phyloP scores from a whole-genome alignment of 2,113 vertebrate genomes.

The Cisticola juncidis region DNA sequence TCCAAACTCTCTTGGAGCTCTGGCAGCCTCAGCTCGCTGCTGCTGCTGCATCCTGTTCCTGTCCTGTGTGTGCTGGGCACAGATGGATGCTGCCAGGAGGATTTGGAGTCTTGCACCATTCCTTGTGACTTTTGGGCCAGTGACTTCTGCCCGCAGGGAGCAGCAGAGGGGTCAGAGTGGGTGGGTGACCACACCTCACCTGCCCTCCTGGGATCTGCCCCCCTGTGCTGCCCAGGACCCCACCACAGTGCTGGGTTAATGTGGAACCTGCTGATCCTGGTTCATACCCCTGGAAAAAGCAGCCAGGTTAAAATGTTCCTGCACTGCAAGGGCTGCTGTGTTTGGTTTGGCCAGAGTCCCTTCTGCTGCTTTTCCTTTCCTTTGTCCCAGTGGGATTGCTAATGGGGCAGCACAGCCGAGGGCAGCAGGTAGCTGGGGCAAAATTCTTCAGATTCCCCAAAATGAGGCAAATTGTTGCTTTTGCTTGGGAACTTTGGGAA shows the following conservation, averaged over 20 bases:
- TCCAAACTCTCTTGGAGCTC: neutral
- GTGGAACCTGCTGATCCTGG: neutral
- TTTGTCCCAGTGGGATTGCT: neutral
- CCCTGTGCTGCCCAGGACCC: accelerated
- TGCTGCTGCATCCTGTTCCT: neutral
- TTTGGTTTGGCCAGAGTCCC: neutral
- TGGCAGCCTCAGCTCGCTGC: neutral
- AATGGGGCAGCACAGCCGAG: accelerated
- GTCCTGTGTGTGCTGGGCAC: accelerated
- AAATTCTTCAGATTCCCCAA: neutral
- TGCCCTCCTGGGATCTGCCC: neutral
- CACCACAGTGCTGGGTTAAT: neutral
- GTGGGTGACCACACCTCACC: accelerated
- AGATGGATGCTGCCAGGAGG: accelerated
- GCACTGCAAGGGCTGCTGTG: neutral
- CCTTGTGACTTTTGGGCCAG: accelerated
- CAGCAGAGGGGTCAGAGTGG: neutral
- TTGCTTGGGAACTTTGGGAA: accelerated
- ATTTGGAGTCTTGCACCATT: neutral
- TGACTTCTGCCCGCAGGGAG: neutral
- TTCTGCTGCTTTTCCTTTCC: neutral
- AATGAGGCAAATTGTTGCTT: neutral
- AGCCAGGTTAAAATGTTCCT: neutral
- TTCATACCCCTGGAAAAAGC: neutral
- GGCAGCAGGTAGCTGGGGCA: neutral